Evolutionary conservation across 2,888 invertebrate genomes (phyloP).

Genomic region (Ennomos fuscantarius): DNA sequence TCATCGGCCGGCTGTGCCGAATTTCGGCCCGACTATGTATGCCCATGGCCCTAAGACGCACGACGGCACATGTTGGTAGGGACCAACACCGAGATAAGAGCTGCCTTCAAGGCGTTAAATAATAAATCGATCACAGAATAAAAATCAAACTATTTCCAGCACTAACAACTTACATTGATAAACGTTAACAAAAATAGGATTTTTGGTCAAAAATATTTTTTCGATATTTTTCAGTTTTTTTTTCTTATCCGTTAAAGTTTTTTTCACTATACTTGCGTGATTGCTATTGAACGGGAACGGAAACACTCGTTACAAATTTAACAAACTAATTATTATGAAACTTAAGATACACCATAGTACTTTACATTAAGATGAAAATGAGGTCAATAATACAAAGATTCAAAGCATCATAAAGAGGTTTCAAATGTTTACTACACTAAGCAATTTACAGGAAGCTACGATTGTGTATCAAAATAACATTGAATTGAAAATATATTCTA

Average conservation of each 20-base stretch:
- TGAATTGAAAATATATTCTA: constrained; percentile 48
- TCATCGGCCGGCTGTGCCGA: too few species aligned
- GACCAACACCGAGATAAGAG: constrained; percentile 47
- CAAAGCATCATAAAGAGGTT: constrained; percentile 33
- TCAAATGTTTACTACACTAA: constrained; percentile 35
- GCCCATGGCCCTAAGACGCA: too few species aligned
- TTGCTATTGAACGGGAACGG: constrained; percentile 36
- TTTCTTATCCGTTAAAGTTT: constrained; percentile 67
- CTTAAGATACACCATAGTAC: constrained; percentile 51
- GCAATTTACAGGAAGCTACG: constrained; percentile 65
- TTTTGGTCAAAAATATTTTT: constrained; percentile 74
- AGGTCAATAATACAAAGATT: constrained; percentile 36
- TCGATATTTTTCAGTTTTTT: constrained; percentile 65
- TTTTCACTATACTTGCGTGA: constrained; percentile 54
- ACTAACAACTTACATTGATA: constrained; percentile 67
- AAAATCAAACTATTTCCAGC: constrained; percentile 64
- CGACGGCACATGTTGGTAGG: constrained; percentile 16
- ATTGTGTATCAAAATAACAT: constrained; percentile 46
- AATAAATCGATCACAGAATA: constrained; percentile 74
- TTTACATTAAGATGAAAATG: constrained; percentile 54
- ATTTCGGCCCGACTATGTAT: too few species aligned
- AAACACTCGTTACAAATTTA: constrained; percentile 43
- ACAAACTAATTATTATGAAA: constrained; percentile 46
- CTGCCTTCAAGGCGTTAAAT: constrained; percentile 68
- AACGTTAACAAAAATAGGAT: constrained; percentile 79